These are phyloP conservation scores for Melieria picta DNA, from an alignment of 2,888 invertebrate genomes.

Conservation along the genomic window DNA sequence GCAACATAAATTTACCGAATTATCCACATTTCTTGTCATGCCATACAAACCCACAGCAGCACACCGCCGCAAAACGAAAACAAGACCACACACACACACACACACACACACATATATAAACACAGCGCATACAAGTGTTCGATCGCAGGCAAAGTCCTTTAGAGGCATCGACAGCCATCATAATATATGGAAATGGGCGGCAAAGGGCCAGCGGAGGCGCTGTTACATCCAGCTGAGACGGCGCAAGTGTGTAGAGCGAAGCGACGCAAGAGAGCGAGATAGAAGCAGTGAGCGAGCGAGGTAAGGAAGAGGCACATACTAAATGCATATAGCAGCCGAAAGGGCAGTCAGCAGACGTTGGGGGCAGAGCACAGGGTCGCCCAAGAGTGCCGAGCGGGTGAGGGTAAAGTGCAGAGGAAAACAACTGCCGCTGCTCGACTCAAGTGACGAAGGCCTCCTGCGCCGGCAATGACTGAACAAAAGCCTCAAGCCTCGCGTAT, in stretches of 20 bases:
- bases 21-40: slow-evolving; percentile 11
- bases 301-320: neutral
- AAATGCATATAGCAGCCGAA: neutral
- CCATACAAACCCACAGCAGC: too few species aligned
- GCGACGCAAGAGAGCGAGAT: neutral
- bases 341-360: neutral
- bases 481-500: too few species aligned
- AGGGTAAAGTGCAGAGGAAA: neutral
- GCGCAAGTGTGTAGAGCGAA: neutral
- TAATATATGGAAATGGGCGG: too few species aligned
- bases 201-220: too few species aligned
- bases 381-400: neutral
- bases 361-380: neutral
- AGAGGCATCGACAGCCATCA: too few species aligned
- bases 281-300: neutral
- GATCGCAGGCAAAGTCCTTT: too few species aligned
- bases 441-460: slow-evolving; percentile 1
- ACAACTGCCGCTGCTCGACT: neutral
- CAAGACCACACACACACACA: too few species aligned
- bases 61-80: too few species aligned
- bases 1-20: slow-evolving; percentile 24
- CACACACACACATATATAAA: neutral
- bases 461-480: neutral
- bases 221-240: too few species aligned
- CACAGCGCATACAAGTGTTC: too few species aligned